A percentile compares a stretch with the other conserved stretches of the same genome.
Evolutionary conservation across 2,113 vertebrate genomes (phyloP).

Genomic region (Dryoscopus gambensis): DNA sequence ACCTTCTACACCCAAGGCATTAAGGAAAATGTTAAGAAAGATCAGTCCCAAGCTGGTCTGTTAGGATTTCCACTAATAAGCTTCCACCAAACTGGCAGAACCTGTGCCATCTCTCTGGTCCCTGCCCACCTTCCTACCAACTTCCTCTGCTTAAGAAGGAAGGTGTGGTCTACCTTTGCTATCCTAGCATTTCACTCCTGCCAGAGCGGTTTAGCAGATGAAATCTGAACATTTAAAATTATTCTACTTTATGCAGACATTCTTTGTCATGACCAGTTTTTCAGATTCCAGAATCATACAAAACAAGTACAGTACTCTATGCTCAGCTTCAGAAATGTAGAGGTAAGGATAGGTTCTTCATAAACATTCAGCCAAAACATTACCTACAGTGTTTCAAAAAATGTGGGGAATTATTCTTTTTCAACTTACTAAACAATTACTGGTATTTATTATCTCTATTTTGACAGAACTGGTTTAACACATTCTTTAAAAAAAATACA

Average conservation of each 20-base stretch:
- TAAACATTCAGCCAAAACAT: background rate
- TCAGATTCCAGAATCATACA: background rate
- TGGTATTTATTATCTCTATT: background rate
- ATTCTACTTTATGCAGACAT: background rate
- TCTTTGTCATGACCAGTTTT: background rate
- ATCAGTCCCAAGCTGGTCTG: background rate
- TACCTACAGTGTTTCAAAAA: background rate
- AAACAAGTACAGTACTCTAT: background rate
- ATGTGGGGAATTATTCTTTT: background rate
- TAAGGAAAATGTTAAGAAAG: conserved; percentile 17
- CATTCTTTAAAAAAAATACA: background rate
- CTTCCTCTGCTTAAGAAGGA: background rate
- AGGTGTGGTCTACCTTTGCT: background rate
- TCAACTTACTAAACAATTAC: conserved; percentile 8
- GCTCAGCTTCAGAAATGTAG: background rate
- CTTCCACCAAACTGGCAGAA: conserved; percentile 29
- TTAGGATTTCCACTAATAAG: background rate
- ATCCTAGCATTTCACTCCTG: background rate
- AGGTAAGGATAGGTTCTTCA: background rate
- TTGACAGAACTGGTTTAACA: conserved; percentile 55
- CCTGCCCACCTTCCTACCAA: background rate
- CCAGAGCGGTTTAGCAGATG: background rate
- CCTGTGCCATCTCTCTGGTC: conserved; percentile 1
- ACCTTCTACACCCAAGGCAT: background rate
- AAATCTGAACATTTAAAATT: background rate